A percentile compares a stretch with the other conserved stretches of the same genome.
Evolutionary conservation across 2,113 vertebrate species (phyloP).

Genomic region (Pelodiscus sinensis): DNA sequence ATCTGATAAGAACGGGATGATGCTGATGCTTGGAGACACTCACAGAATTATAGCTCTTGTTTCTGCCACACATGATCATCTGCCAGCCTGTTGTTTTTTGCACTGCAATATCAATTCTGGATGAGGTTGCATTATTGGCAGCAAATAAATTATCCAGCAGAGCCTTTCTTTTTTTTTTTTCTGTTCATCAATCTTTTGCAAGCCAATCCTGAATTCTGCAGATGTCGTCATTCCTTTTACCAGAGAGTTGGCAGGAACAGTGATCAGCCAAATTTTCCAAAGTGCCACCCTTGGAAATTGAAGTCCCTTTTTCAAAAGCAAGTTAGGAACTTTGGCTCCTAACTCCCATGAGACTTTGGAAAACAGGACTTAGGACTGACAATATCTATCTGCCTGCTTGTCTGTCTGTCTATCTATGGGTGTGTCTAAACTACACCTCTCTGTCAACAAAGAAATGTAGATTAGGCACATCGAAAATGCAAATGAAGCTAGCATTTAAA

Average conservation of each 20-base stretch:
- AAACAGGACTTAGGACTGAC: not conserved
- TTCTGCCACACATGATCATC: slow-evolving; percentile 24
- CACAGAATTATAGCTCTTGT: slow-evolving; percentile 22
- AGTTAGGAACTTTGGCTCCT: not conserved
- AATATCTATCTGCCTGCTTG: not conserved
- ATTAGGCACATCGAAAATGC: too few relatives aligned
- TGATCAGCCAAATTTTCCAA: slow-evolving; percentile 14
- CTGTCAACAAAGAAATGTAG: too few relatives aligned
- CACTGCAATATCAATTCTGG: not conserved
- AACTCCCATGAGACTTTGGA: not conserved
- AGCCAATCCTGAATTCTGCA: slow-evolving; percentile 14
- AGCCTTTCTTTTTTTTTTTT: not conserved
- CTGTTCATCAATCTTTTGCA: slow-evolving; percentile 7
- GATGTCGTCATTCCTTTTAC: not conserved
- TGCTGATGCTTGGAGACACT: slow-evolving; percentile 30
- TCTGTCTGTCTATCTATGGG: too few relatives aligned
- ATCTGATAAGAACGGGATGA: slow-evolving; percentile 31
- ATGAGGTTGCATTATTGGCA: not conserved
- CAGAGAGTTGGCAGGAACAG: slow-evolving; percentile 10
- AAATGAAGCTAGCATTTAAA: too few relatives aligned
- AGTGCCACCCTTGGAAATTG: not conserved
- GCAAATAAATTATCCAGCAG: slow-evolving; percentile 30
- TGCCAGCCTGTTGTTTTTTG: not conserved
- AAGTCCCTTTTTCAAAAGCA: not conserved
- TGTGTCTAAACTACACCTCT: too few relatives aligned